Evolutionary conservation across 2,888 invertebrate species (phyloP), one percentile per base, ranked within the genome.

Genomic region (Hemithea aestivaria): DNA sequence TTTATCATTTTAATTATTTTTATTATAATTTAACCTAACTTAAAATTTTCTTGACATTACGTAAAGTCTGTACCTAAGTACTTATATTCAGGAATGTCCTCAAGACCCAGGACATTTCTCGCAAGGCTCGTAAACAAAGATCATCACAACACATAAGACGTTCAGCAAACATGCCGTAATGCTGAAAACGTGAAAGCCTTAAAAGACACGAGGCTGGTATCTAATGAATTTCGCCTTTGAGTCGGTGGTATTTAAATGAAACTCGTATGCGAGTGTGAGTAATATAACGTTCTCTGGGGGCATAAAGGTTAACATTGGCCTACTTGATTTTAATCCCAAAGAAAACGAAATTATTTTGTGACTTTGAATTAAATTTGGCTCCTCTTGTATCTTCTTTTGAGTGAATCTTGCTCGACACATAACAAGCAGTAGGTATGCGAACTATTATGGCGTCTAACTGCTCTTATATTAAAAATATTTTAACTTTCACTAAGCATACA

Each of bases 281-380:
- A 59, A 56, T 54, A 53, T 43, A 57, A 45, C 48, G 58, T 57
- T 45, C 51, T 55, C 32, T 22, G 39, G 34, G 39, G 43, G 29
- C 42, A 35, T 45, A 39, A 55, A 40, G 35, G 40, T 44, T 44
- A 43, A 40, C 26, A 29, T 27, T 34, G 21, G 34, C 28, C 26
- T 65, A 63, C 64, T 67, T 65, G 60, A 58, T 55, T 53, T 56
- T 57, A 53, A 52, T 20, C 40, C n/a, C 7, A 12, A n/a, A 7
- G 22, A 39, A 20, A 40, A 27, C 22, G 16, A 30, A 23, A 11
- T 29, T 3, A 29, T 22, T 29, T 8, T 10, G 10, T n/a, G 22
- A 23, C 21, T 22, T 10, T 7, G 10, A 10, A 4, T 23, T 30
- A 16, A 16, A 16, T 16, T 16, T n/a, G n/a, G n/a, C n/a, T n/a